Evolutionary conservation across 35 echinoderm and acorn worm species (phyloP), one percentile per base, ranked within the genome.

Genomic region (Apostichopus californicus): DNA sequence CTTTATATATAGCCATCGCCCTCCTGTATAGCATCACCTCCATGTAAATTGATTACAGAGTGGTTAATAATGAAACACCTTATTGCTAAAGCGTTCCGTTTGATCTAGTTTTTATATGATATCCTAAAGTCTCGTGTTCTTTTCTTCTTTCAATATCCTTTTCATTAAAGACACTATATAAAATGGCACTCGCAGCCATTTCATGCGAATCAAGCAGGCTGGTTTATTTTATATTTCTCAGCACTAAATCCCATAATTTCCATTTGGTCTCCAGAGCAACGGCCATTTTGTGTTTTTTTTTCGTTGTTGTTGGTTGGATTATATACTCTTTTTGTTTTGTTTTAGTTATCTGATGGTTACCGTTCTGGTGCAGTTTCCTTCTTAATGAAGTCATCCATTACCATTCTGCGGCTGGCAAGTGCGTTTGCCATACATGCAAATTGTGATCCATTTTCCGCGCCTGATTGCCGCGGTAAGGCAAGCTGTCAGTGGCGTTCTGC

Each of bases 341-440:
- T 75, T 18, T 46, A 46, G 34, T 46, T 46, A 46, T 46, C 34
- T 46, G 34, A 46, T 68, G 34, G 46, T 83, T 83, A 55, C 34
- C 17, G 26, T 83, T 55, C 46, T 56, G 80, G 55, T 83, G 14
- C 80, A 8, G 24, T 54, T 57, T 83, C 10, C 81, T 17, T 21
- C 81, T 58, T 85, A 85, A 85, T 85, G 81, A 85, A 85, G 81
- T 85, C 81, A 85, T 85, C 81, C 81, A 85, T 85, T 85, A 85
- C 57, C 81, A 85, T 85, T 85, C 55, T 85, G 81, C 17, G 55
- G 56, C 81, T 85, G 81, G 81, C 81, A 85, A 58, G 81, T 85
- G 81, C 81, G 81, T 58, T 85, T 85, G 81, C 81, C 81, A 59
- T 85, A 85, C 81, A 85, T 85, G 58, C 81, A 85, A 85, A 85